Evolutionary conservation across 35 echinoderm and acorn worm genomes (phyloP).

Genomic region (Nesometra sesokonis): DNA sequence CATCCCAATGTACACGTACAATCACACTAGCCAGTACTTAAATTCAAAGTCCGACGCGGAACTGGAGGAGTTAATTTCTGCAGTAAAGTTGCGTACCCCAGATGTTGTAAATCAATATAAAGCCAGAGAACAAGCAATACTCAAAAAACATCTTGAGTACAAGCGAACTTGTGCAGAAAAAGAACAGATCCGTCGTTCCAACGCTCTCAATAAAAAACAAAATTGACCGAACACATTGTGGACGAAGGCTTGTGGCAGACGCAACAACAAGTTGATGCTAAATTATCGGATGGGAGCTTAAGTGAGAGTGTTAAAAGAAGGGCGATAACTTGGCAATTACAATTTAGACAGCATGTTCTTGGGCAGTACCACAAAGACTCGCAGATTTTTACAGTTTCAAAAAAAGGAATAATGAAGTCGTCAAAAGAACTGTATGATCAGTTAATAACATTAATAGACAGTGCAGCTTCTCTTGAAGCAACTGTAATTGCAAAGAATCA

Average conservation of each 20-base stretch:
- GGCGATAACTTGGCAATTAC: background rate
- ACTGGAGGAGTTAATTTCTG: background rate
- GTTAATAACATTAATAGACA: background rate
- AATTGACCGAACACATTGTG: slow-evolving; percentile 8
- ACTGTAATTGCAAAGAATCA: background rate
- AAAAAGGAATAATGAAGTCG: background rate
- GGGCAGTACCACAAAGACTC: background rate
- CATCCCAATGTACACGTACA: background rate
- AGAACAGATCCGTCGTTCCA: background rate
- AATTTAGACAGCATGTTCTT: slow-evolving; percentile 9
- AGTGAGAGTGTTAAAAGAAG: slow-evolving; percentile 5
- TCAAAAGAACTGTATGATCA: background rate
- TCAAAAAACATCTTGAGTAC: background rate
- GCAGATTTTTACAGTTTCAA: background rate
- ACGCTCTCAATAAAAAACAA: background rate
- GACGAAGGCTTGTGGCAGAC: slow-evolving; percentile 22
- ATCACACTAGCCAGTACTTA: background rate
- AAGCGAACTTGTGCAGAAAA: background rate
- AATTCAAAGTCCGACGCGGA: background rate
- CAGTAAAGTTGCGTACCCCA: background rate
- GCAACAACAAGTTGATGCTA: slow-evolving; percentile 5
- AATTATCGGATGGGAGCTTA: background rate
- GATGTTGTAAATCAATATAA: background rate
- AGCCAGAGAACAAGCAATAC: background rate
- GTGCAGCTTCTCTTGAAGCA: background rate